These are phyloP conservation scores for Coptodon rendalli DNA, from an alignment of 2,113 vertebrate species.

Conservation along the genomic window DNA sequence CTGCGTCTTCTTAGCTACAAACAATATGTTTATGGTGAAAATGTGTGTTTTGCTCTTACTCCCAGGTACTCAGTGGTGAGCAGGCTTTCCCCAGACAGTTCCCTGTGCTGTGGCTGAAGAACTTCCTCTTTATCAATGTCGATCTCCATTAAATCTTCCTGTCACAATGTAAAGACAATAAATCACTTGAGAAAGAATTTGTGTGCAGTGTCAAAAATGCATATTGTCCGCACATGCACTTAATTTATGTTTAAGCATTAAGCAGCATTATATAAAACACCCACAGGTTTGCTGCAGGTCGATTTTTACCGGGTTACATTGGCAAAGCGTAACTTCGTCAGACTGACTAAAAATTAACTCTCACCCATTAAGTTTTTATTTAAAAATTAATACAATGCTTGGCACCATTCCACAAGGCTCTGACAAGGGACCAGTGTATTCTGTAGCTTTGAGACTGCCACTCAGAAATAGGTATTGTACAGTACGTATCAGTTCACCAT, in stretches of 20 bases:
- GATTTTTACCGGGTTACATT: background rate
- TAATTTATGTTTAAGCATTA: background rate
- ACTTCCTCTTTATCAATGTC: slow-evolving; percentile 88
- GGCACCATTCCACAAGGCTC: background rate
- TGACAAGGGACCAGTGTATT: background rate
- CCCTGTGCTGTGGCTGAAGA: slow-evolving; percentile 82
- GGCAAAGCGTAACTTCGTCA: background rate
- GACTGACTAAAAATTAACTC: background rate
- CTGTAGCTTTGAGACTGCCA: background rate
- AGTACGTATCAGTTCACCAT: background rate
- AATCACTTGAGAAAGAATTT: background rate
- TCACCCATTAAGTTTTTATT: background rate
- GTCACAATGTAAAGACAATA: background rate
- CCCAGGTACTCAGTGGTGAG: slow-evolving; percentile 93
- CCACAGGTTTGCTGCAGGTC: background rate
- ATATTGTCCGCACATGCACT: background rate
- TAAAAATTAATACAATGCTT: background rate
- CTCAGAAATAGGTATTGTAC: background rate
- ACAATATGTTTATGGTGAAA: background rate
- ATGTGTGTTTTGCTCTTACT: slow-evolving; percentile 69
- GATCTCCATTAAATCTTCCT: slow-evolving; percentile 82
- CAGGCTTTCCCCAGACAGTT: slow-evolving; percentile 88
- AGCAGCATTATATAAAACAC: background rate
- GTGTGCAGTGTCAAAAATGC: background rate
- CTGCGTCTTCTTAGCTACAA: background rate